Percentiles rank a stretch among this genome's conserved stretches.
Conservation (phyloP, 2,888 invertebrate genomes). For the Odontomyia ornata region DNA sequence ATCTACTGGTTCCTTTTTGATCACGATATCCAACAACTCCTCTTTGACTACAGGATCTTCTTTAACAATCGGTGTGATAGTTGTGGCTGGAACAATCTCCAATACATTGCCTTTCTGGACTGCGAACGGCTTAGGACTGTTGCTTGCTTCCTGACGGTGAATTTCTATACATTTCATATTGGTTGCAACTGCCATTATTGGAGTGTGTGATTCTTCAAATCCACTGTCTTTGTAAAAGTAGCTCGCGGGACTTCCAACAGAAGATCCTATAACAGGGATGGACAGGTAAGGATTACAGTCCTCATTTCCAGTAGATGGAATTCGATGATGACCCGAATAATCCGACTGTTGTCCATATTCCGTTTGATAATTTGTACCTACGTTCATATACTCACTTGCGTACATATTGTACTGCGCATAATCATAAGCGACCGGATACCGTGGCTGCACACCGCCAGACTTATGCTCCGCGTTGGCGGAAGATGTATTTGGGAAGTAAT, state of each 20-base stretch:
- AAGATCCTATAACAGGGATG: constrained; percentile 40
- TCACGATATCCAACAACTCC: constrained; percentile 20
- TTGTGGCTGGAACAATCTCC: constrained; percentile 59
- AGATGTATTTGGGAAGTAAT: constrained; percentile 26
- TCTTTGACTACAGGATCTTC: constrained; percentile 18
- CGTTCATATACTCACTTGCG: constrained; percentile 54
- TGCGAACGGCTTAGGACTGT: constrained; percentile 53
- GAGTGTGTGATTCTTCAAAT: background rate
- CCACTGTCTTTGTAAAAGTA: background rate
- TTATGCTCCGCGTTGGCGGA: background rate
- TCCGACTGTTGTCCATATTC: background rate
- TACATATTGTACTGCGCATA: constrained; percentile 49
- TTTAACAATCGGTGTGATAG: constrained; percentile 30
- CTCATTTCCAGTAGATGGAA: background rate
- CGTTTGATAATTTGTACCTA: background rate
- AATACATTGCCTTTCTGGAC: constrained; percentile 64
- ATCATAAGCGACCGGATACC: constrained; percentile 19
- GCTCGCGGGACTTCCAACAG: background rate
- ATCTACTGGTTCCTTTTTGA: constrained; percentile 15
- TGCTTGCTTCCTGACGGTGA: constrained; percentile 2
- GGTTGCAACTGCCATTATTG: background rate
- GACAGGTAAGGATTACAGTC: constrained; percentile 34
- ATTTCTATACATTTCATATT: constrained; percentile 14
- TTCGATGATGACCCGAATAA: background rate
- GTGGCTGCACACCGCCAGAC: background rate